Evolutionary conservation across 2,797 vertebrate species (phyloP).

Genomic region (Hyperoplus lanceolatus): DNA sequence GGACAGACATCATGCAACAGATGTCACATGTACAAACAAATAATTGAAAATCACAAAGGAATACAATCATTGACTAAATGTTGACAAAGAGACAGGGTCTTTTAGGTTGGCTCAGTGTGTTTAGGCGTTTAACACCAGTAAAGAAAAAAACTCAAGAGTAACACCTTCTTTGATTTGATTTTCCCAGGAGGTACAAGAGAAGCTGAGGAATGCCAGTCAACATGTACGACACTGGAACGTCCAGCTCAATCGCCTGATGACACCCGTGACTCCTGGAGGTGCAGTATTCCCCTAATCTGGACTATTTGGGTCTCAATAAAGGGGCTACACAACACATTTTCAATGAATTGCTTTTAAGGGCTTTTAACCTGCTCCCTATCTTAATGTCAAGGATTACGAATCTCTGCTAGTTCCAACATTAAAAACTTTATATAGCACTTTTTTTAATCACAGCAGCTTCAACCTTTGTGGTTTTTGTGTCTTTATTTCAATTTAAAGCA

Average conservation of each 20-base stretch:
- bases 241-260: conserved; percentile 87
- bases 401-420: neutral
- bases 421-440: neutral
- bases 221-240: conserved; percentile 87
- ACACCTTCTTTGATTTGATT: neutral
- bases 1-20: too few relatives aligned
- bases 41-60: too few relatives aligned
- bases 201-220: conserved; percentile 80
- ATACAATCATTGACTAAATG: too few relatives aligned
- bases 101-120: neutral
- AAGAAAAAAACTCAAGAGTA: neutral
- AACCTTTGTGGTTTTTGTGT: neutral
- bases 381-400: neutral
- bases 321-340: neutral
- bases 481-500: neutral
- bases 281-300: neutral
- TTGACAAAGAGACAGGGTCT: neutral
- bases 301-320: neutral
- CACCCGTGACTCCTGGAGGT: conserved; percentile 86
- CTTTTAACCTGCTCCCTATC: neutral
- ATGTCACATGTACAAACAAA: too few relatives aligned
- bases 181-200: conserved; percentile 82
- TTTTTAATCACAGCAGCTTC: neutral
- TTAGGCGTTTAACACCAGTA: neutral
- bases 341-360: neutral